Base-by-base conservation (phyloP, 2,113 vertebrate genomes). In the Lutjanus erythropterus region DNA sequence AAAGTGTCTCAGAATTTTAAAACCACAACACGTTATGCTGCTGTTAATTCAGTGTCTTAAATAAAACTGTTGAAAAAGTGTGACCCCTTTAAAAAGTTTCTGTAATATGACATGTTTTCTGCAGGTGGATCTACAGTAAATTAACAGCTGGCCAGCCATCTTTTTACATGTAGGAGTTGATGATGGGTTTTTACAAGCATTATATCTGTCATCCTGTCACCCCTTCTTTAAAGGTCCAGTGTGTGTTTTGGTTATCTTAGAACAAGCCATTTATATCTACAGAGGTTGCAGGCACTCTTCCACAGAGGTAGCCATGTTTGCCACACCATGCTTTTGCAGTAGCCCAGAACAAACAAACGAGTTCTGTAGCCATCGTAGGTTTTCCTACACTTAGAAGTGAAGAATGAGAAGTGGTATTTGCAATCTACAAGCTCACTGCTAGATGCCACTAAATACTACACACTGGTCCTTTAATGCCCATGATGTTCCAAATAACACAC, bases 31-130 rank as follows among this genome's bases (percentile, higher is more conserved):
- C 42, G 55, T 41, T 10, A 50, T 37, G n/a, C 44, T 58, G 31
- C 39, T 52, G 25, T 52, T 33, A 65, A 58, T 25, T 21, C 21
- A 58, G 33, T 31, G 3, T 62, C 18, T 65, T 50, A 46, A 37
- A 16, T 49, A 37, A 9, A 79, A 80, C 31, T 59, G 59, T 80
- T 50, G 31, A 53, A 83, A 67, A 35, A 62, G 42, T 39, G n/a
- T 44, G 73, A 66, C 35, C 33, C 46, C 39, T 50, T 55, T 21
- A 21, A 69, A 39, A 16, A 1, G 0, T 53, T 55, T 71, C 31
- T 81, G 52, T 70, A 70, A 47, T 12, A 21, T 44, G 25, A 72
- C 3, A 35, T 55, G 19, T 74, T 74, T 59, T 50, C 59, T 71
- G 53, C 73, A 71, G 25, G 64, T 50, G 39, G 60, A 65, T 53